phyloP scores from a whole-genome alignment of 2,888 invertebrate species.

The Himalopsyche tibetana region DNA sequence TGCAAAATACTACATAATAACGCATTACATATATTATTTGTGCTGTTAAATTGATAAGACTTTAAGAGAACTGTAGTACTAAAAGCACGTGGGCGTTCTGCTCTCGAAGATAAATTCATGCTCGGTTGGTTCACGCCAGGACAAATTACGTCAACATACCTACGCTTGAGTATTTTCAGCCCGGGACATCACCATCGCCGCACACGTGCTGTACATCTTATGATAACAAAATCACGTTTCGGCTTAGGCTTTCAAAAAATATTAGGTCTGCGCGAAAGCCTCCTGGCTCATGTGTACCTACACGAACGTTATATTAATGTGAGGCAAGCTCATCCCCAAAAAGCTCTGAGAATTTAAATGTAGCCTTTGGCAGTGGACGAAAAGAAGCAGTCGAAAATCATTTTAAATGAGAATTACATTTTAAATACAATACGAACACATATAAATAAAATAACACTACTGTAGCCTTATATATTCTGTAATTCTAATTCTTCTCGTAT shows the following conservation, averaged over 20 bases:
- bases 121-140: not conserved
- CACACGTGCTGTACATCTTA: slow-evolving; percentile 6
- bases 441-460: no score
- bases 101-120: not conserved
- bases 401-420: not conserved
- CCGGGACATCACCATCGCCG: not conserved
- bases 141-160: slow-evolving; percentile 16
- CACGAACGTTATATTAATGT: slow-evolving; percentile 15
- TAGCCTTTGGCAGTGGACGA: not conserved
- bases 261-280: slow-evolving; percentile 18
- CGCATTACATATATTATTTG: no score
- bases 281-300: slow-evolving; percentile 20
- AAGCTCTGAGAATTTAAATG: not conserved
- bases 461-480: no score
- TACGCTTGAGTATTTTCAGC: not conserved
- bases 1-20: no score
- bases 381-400: not conserved
- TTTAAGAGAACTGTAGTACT: not conserved
- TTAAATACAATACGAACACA: no score
- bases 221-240: slow-evolving; percentile 27
- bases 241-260: slow-evolving; percentile 22
- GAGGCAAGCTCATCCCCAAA: not conserved
- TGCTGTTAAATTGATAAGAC: no score
- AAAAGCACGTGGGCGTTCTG: not conserved
- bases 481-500: no score